Percentiles rank a stretch among this genome's conserved stretches.
Conservation (phyloP, 2,797 vertebrate species). For the Enteromius treurensis region DNA sequence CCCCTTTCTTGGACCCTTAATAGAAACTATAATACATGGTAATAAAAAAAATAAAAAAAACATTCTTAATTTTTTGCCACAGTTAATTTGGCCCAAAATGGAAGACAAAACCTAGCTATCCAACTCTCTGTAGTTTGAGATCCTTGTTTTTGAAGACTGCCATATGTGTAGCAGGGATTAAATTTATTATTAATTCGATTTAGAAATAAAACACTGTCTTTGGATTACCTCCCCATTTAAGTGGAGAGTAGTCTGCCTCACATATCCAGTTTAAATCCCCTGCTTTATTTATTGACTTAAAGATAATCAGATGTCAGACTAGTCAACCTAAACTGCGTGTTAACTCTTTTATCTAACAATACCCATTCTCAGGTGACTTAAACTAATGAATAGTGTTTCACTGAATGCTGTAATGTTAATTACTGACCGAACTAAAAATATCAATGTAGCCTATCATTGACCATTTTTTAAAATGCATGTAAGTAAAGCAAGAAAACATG, state of each 20-base stretch:
- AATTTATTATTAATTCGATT: slow-evolving; percentile 6
- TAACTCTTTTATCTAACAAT: slow-evolving; percentile 25
- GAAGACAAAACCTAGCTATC: neutral
- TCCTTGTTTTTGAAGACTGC: slow-evolving; percentile 5
- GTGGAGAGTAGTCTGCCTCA: neutral
- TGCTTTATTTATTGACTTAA: slow-evolving; percentile 25
- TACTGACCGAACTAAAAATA: neutral
- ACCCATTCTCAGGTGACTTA: slow-evolving; percentile 8
- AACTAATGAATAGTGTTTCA: slow-evolving; percentile 27
- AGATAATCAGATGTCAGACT: slow-evolving; percentile 35
- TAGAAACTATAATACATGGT: neutral
- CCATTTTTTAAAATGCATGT: neutral
- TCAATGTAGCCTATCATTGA: neutral
- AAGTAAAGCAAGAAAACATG: slow-evolving; percentile 1
- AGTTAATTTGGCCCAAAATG: neutral
- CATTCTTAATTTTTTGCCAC: neutral
- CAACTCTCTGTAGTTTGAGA: neutral
- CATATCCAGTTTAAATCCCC: neutral
- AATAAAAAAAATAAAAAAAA: neutral
- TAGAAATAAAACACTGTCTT: slow-evolving; percentile 1
- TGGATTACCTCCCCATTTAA: neutral
- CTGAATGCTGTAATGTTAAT: neutral
- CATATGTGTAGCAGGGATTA: neutral
- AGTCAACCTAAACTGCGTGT: slow-evolving; percentile 7
- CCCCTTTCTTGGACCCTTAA: neutral